Evolutionary conservation across 1,140 invertebrate species (phyloP), one percentile per base, ranked within the genome.

Genomic region (Acromyrmex charruanus): DNA sequence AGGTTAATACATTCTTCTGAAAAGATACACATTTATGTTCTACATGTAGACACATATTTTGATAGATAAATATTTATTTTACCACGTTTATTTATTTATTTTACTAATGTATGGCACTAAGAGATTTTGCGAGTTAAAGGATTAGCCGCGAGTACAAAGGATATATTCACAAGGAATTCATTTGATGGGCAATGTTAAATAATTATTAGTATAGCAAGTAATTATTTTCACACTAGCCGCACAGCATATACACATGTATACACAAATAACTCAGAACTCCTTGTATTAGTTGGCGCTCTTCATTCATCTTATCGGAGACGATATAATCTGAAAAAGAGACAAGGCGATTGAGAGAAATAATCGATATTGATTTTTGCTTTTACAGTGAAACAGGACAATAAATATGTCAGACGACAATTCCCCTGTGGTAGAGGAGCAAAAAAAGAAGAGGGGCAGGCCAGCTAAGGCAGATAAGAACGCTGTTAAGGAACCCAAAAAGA

Each of bases 381-480:
- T 75, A 28, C 77, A 91, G 89, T 69, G 28, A 75, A 74, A 75
- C 86, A 88, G 68, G 63, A 61, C 51, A 86, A 69, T 59, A 90
- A 94, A 88, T 53, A 95, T 95, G 95, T 95, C 95, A 53, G 95
- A 95, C 90, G 95, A 95, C 31, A 95, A 94, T 92, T 94, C 95
- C 65, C 90, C 94, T 77, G 93, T 94, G n/a, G 93, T 94, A 18
- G 95, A 95, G 10, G 95, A 95, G 51, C 94, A 95, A 85, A 95
- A 96, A 90, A 95, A 95, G 86, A 95, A 95, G 77, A 90, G 95
- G 9, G 95, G 95, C 0, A 94, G 95, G 61, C 95, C 95, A 14
- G 87, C 95, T 5, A 95, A 95, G 87, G 82, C 90, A 21, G 94
- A 95, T 14, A 94, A 95, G 86, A 93, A 89, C 87, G 92, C 92